Evolutionary conservation across 2,888 invertebrate species (phyloP).

Genomic region (Osedax fenrisi): DNA sequence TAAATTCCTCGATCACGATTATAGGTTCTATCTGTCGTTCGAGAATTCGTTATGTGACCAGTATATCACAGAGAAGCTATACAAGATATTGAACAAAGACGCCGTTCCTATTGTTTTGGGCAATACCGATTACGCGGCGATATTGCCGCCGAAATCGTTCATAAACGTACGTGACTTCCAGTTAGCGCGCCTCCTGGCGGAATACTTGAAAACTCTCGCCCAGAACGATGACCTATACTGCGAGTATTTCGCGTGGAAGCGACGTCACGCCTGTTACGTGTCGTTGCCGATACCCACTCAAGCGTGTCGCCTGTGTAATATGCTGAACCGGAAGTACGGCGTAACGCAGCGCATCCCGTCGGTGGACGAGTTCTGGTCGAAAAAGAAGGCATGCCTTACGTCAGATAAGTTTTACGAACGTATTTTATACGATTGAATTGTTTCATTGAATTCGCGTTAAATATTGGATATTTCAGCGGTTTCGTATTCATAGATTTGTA

Average conservation of each 20-base stretch:
- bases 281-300: background rate
- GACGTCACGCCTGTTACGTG: background rate
- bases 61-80: slow-evolving; percentile 21
- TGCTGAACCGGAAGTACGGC: background rate
- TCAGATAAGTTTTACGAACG: too few relatives aligned
- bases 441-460: too few relatives aligned
- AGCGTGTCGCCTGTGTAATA: background rate
- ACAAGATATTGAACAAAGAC: background rate
- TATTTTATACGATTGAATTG: too few relatives aligned
- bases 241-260: slow-evolving; percentile 24
- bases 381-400: background rate
- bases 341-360: background rate
- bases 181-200: slow-evolving; percentile 1
- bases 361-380: background rate
- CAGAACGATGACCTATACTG: slow-evolving; percentile 4
- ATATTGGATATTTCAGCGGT: too few relatives aligned
- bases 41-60: slow-evolving; percentile 19
- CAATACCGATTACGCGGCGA: slow-evolving; percentile 16
- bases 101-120: slow-evolving; percentile 24
- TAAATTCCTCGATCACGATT: background rate
- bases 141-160: slow-evolving; percentile 12
- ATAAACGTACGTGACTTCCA: slow-evolving; percentile 14
- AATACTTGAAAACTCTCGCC: slow-evolving; percentile 12
- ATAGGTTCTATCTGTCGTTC: slow-evolving; percentile 21
- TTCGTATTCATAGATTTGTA: too few relatives aligned